Conservation (phyloP, 2,113 vertebrate species). For the Phyllopteryx taeniolatus region DNA sequence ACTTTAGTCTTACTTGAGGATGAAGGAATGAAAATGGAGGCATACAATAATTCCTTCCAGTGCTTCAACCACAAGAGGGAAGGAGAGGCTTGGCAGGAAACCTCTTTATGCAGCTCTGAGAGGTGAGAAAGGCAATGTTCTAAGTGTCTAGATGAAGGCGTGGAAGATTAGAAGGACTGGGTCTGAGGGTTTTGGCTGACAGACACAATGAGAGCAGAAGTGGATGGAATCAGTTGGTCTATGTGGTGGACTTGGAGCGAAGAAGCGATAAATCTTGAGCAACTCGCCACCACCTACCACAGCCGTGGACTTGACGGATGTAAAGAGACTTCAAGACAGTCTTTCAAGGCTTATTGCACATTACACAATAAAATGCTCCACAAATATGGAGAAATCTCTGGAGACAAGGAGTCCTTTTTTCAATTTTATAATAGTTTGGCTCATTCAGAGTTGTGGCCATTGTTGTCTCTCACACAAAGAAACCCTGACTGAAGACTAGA, state of each 20-base stretch:
- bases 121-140: constrained; percentile 23
- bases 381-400: neutral
- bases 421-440: constrained; percentile 17
- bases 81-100: constrained; percentile 48
- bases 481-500: constrained; percentile 10
- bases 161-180: constrained; percentile 15
- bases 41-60: constrained; percentile 44
- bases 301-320: constrained; percentile 24
- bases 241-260: constrained; percentile 48
- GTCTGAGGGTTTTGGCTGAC: constrained; percentile 19
- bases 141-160: constrained; percentile 29
- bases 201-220: constrained; percentile 14
- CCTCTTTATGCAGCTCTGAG: constrained; percentile 29
- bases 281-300: constrained; percentile 26
- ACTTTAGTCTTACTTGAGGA: constrained; percentile 40
- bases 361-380: constrained; percentile 1
- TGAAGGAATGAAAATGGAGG: constrained; percentile 30
- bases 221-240: constrained; percentile 22
- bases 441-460: constrained; percentile 1
- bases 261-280: constrained; percentile 30
- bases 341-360: constrained; percentile 6
- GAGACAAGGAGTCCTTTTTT: constrained; percentile 1
- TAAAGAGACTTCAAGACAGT: constrained; percentile 17
- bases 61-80: constrained; percentile 44
- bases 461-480: constrained; percentile 4